These are phyloP conservation scores for Meandrusa payeni DNA, from an alignment of 2,888 invertebrate species.

Conservation along the genomic window DNA sequence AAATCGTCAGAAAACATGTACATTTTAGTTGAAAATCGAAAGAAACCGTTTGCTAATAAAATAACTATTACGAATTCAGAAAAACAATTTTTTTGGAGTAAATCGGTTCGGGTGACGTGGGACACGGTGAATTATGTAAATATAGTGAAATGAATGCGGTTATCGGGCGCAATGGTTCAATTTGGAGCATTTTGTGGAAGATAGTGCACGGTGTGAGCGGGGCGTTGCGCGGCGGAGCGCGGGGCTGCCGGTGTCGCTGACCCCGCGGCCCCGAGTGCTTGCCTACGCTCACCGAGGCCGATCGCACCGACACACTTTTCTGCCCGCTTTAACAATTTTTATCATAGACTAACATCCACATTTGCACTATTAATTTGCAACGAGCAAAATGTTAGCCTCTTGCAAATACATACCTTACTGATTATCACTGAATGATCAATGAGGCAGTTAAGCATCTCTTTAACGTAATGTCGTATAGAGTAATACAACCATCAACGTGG, in stretches of 20 bases:
- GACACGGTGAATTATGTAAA: background rate
- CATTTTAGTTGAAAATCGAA: too few relatives aligned
- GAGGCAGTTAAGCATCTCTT: too few relatives aligned
- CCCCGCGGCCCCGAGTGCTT: constrained; percentile 66
- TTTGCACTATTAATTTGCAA: constrained; percentile 19
- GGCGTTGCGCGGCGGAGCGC: constrained; percentile 40
- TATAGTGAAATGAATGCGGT: constrained; percentile 1
- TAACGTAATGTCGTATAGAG: background rate
- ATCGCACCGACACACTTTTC: constrained; percentile 51
- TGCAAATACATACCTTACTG: background rate
- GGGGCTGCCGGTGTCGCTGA: constrained; percentile 62
- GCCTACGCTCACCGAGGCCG: constrained; percentile 42
- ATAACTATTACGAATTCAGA: too few relatives aligned
- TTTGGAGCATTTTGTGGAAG: constrained; percentile 35
- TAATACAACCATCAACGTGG: background rate
- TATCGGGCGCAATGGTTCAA: constrained; percentile 13
- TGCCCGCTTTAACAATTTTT: constrained; percentile 38
- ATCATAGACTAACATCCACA: constrained; percentile 27
- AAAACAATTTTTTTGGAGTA: too few relatives aligned
- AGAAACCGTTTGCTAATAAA: too few relatives aligned
- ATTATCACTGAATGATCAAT: background rate
- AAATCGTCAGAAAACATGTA: too few relatives aligned
- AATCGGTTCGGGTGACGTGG: too few relatives aligned
- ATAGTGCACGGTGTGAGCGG: constrained; percentile 41
- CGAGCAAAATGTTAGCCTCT: background rate